phyloP scores from a whole-genome alignment of 2,888 invertebrate species.

The Andrena trimmerana region DNA sequence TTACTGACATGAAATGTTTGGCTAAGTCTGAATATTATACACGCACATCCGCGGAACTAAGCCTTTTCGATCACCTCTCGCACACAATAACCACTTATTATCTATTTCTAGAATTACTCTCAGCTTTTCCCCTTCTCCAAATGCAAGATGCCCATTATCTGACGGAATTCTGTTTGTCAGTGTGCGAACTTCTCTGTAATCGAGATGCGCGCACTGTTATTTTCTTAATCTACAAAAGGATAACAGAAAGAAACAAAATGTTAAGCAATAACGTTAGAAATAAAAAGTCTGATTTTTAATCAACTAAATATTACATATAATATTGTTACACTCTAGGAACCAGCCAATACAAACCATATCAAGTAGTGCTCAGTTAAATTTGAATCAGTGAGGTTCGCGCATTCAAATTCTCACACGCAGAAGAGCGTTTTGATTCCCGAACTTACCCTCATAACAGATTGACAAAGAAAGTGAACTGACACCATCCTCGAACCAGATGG shows the following conservation, averaged over 20 bases:
- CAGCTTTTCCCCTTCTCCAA: conserved; percentile 91
- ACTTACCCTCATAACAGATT: too few species aligned
- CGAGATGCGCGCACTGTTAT: conserved; percentile 66
- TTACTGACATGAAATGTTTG: conserved; percentile 52
- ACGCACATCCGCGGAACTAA: conserved; percentile 91
- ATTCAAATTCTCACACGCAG: too few species aligned
- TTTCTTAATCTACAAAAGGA: conserved; percentile 65
- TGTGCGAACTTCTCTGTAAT: conserved; percentile 89
- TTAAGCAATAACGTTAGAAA: conserved; percentile 56
- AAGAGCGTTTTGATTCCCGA: too few species aligned
- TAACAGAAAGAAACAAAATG: conserved; percentile 60
- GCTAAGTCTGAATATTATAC: conserved; percentile 81
- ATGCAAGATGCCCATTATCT: conserved; percentile 91
- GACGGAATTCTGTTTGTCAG: conserved; percentile 91
- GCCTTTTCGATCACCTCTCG: conserved; percentile 91
- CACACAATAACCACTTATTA: conserved; percentile 91
- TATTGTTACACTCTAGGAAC: neutral
- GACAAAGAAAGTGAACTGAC: too few species aligned
- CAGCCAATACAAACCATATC: neutral
- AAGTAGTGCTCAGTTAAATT: too few species aligned
- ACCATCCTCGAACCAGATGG: too few species aligned
- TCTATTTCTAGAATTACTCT: conserved; percentile 92
- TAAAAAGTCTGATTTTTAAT: neutral
- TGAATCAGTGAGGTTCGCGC: too few species aligned
- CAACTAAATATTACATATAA: conserved; percentile 10